Evolutionary conservation across 2,113 vertebrate species (phyloP).

Genomic region (Serinus canaria): DNA sequence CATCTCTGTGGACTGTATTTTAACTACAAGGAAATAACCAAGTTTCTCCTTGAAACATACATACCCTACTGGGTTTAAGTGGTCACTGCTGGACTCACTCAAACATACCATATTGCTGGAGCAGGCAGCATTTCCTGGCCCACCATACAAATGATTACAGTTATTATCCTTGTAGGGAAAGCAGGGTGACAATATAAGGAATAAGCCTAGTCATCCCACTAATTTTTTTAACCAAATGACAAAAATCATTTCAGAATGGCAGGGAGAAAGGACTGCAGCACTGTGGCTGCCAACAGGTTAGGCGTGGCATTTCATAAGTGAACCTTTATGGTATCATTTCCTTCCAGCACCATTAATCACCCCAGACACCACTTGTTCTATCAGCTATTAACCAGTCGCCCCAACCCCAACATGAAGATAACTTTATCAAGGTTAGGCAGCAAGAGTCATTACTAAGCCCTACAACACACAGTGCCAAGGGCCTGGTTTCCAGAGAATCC

Average conservation of each 20-base stretch:
- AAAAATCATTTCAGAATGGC: neutral
- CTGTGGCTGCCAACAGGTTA: neutral
- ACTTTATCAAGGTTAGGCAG: slow-evolving; percentile 30
- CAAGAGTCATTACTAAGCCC: slow-evolving; percentile 11
- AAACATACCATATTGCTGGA: neutral
- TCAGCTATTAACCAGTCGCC: slow-evolving; percentile 46
- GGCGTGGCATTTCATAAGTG: neutral
- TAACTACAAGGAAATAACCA: neutral
- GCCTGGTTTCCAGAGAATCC: neutral
- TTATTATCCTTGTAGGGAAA: neutral
- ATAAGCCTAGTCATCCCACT: neutral
- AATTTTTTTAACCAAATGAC: neutral
- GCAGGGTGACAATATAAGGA: neutral
- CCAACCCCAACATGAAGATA: neutral
- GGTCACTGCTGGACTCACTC: neutral
- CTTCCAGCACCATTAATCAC: slow-evolving; percentile 34
- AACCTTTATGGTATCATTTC: slow-evolving; percentile 26
- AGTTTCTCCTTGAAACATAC: neutral
- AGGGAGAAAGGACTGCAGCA: neutral
- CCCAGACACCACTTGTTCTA: slow-evolving; percentile 8
- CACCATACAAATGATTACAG: neutral
- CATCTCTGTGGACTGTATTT: neutral
- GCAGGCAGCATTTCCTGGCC: neutral
- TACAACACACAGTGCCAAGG: neutral
- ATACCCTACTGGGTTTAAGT: neutral